These are phyloP conservation scores for Pherbina coryleti DNA, from an alignment of 2,888 invertebrate genomes.

Conservation along the genomic window DNA sequence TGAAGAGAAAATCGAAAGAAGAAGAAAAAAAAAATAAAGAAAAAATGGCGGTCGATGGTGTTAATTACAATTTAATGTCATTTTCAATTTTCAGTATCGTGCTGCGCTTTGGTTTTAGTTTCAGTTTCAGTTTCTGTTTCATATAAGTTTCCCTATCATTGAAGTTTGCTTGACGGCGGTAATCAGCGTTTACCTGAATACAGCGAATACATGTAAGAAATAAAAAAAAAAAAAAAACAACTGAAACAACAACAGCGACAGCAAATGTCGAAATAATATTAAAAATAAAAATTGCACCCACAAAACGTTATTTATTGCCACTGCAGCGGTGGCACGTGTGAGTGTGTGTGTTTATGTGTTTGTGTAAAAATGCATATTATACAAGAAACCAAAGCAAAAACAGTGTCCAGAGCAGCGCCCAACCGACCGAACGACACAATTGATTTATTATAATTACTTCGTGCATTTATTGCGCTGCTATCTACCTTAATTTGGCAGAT, in stretches of 20 bases:
- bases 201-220: neutral
- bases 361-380: neutral
- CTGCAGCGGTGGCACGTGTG: neutral
- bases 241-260: neutral
- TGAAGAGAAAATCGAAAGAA: too few species aligned
- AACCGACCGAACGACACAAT: constrained; percentile 14
- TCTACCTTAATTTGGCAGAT: constrained; percentile 23
- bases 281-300: constrained; percentile 19
- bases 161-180: too few species aligned
- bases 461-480: constrained; percentile 26
- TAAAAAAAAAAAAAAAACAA: neutral
- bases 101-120: neutral
- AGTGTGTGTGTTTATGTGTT: neutral
- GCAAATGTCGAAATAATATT: neutral
- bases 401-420: neutral
- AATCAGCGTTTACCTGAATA: neutral
- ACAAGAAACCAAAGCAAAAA: neutral
- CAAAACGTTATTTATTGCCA: neutral
- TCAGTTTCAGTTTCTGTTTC: constrained; percentile 46
- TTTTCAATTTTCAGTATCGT: neutral
- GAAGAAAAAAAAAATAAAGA: neutral
- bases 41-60: constrained; percentile 28
- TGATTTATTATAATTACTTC: constrained; percentile 39
- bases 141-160: neutral
- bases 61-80: constrained; percentile 62